Conservation (phyloP, 2,797 vertebrate species). For the Megalops cyprinoides region DNA sequence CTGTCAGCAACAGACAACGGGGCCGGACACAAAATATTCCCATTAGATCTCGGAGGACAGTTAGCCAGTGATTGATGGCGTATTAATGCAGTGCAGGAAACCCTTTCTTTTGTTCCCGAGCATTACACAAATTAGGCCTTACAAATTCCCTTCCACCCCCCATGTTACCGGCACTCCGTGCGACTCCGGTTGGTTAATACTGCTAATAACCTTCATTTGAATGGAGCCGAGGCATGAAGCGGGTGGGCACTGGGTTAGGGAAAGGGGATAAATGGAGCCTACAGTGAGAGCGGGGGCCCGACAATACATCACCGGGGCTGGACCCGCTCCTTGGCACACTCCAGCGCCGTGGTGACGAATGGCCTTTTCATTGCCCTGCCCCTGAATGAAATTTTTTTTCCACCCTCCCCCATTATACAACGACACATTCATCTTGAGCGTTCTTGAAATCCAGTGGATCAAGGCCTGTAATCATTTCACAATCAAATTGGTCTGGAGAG, state of each 20-base stretch:
- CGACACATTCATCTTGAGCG: conserved; percentile 62
- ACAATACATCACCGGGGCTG: conserved; percentile 57
- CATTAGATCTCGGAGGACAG: conserved; percentile 68
- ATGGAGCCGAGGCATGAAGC: conserved; percentile 37
- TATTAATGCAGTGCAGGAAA: conserved; percentile 71
- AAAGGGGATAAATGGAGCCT: conserved; percentile 41
- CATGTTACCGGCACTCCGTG: conserved; percentile 38
- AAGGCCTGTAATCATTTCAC: conserved; percentile 33
- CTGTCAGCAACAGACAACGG: conserved; percentile 61
- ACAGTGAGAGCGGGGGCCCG: neutral
- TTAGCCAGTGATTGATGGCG: conserved; percentile 83
- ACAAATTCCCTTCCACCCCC: conserved; percentile 65
- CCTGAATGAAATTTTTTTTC: conserved; percentile 67
- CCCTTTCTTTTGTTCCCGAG: conserved; percentile 75
- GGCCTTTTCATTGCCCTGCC: conserved; percentile 59
- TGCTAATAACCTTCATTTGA: conserved; percentile 67
- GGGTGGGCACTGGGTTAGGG: conserved; percentile 46
- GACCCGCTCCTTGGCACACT: conserved; percentile 45
- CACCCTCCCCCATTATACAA: conserved; percentile 47
- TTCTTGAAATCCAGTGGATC: conserved; percentile 15
- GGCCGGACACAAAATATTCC: conserved; percentile 63
- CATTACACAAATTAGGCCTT: conserved; percentile 86
- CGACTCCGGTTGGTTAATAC: conserved; percentile 58
- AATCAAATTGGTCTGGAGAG: conserved; percentile 6
- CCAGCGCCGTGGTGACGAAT: conserved; percentile 60